Conservation (phyloP, 1,140 invertebrate species). For the Berghia stephanieae region DNA sequence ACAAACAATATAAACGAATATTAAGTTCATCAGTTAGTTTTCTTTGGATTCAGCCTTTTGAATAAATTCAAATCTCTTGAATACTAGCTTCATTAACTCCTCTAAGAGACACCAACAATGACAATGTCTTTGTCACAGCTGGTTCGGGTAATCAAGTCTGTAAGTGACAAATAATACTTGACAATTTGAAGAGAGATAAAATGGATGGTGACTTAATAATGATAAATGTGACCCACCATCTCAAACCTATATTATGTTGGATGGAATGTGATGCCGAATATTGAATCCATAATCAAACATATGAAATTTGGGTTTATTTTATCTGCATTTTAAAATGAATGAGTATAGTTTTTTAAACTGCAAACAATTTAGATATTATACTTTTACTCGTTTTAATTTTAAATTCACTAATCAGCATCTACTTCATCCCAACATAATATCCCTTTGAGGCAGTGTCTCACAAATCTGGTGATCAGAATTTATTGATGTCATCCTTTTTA, state of each 20-base stretch:
- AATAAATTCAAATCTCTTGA: neutral
- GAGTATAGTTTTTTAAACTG: slow-evolving; percentile 10
- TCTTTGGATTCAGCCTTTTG: neutral
- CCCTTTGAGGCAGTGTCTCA: too few relatives aligned
- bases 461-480: too few relatives aligned
- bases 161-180: neutral
- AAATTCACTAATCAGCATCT: too few relatives aligned
- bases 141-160: too few relatives aligned
- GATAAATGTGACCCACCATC: neutral
- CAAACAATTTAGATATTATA: too few relatives aligned
- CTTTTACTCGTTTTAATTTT: too few relatives aligned
- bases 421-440: too few relatives aligned
- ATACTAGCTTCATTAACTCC: too few relatives aligned
- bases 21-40: neutral
- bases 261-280: neutral
- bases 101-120: too few relatives aligned
- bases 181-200: neutral
- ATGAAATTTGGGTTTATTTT: neutral
- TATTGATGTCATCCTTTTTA: neutral
- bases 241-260: neutral
- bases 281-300: neutral
- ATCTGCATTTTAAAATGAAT: neutral
- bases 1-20: too few relatives aligned
- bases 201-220: neutral
- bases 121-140: too few relatives aligned